Conservation (phyloP, 2,888 invertebrate genomes). For the Sphaeridia pumilis region DNA sequence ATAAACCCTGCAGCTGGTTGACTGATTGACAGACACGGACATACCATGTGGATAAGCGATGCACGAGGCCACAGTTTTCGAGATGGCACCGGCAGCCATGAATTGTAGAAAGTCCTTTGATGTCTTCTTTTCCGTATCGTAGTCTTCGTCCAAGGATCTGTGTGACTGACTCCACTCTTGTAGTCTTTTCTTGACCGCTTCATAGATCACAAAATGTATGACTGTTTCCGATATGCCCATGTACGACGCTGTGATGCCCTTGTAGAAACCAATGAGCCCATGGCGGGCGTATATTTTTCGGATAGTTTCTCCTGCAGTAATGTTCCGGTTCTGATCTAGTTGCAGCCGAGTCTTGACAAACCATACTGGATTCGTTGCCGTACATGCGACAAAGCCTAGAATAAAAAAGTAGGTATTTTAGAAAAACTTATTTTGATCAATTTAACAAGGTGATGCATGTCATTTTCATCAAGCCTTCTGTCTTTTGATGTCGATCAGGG, state of each 20-base stretch:
- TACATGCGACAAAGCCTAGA: conserved; percentile 90
- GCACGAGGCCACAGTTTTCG: conserved; percentile 85
- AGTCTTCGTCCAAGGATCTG: conserved; percentile 39
- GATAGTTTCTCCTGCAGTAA: conserved; percentile 50
- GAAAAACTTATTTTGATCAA: conserved; percentile 1
- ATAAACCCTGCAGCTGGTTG: too few relatives aligned
- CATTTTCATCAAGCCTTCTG: too few relatives aligned
- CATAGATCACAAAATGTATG: conserved; percentile 98
- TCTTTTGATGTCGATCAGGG: too few relatives aligned
- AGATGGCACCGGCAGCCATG: conserved; percentile 90
- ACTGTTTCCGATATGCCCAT: conserved; percentile 98
- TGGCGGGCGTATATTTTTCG: conserved; percentile 60
- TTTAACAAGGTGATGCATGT: too few relatives aligned
- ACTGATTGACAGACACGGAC: too few relatives aligned
- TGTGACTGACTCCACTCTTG: conserved; percentile 46
- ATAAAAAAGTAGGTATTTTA: too few relatives aligned
- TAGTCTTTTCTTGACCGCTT: conserved; percentile 84
- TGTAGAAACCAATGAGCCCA: conserved; percentile 89
- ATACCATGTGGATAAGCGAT: conserved; percentile 95
- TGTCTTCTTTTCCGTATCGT: conserved; percentile 51
- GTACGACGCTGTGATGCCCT: conserved; percentile 97
- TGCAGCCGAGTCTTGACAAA: conserved; percentile 97
- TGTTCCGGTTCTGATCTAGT: conserved; percentile 53
- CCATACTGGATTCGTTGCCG: conserved; percentile 98
- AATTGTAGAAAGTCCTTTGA: conserved; percentile 80